Conservation (phyloP, 2,888 invertebrate genomes). For the Lathronympha strigana region DNA sequence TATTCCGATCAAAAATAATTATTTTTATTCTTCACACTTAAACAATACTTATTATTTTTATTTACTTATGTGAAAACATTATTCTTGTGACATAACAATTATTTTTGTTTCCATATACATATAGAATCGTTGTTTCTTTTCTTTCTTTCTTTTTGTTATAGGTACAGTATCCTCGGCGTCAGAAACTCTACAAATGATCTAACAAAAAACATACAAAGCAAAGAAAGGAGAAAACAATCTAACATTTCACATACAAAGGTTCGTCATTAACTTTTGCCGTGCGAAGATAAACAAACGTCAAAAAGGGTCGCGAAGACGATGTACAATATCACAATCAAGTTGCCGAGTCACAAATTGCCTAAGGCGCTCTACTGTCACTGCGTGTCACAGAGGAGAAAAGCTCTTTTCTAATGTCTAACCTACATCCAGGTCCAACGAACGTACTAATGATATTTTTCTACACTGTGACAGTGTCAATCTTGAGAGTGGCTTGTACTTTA, state of each 20-base stretch:
- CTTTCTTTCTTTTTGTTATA: not conserved
- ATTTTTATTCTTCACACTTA: too few species aligned
- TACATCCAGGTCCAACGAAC: conserved; percentile 4
- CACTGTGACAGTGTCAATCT: conserved; percentile 32
- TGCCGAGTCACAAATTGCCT: conserved; percentile 32
- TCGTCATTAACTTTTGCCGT: conserved; percentile 30
- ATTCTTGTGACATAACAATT: too few species aligned
- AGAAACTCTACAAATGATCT: not conserved
- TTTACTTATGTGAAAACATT: too few species aligned
- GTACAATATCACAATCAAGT: conserved; percentile 34
- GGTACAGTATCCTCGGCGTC: not conserved
- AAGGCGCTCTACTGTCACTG: conserved; percentile 27
- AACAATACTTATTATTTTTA: too few species aligned
- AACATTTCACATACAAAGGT: conserved; percentile 15
- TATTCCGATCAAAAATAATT: too few species aligned
- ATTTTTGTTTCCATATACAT: too few species aligned
- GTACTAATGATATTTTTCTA: not conserved
- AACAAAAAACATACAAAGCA: conserved; percentile 21
- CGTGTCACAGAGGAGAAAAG: conserved; percentile 11
- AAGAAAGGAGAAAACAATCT: not conserved
- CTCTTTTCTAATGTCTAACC: conserved; percentile 4
- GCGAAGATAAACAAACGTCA: conserved; percentile 35
- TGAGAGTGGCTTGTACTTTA: conserved; percentile 4
- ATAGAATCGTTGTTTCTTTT: not conserved
- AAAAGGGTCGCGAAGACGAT: conserved; percentile 21